Conservation (phyloP, 1,140 invertebrate genomes). For the Lordiphosa mommai region DNA sequence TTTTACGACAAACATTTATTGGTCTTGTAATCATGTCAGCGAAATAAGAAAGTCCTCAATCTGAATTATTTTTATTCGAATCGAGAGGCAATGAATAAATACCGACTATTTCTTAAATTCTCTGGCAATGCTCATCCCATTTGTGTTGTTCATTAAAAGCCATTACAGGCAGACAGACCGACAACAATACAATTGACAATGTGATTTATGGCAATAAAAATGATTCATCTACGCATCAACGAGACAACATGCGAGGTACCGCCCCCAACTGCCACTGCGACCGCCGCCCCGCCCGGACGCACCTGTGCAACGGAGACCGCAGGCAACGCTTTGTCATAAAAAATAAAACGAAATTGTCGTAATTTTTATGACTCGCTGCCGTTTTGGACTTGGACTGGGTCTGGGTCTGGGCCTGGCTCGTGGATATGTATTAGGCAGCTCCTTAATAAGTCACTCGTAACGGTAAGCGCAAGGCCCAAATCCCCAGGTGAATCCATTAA, state of each 20-base stretch:
- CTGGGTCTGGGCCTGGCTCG: slow-evolving; percentile 9
- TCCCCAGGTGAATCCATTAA: slow-evolving; percentile 25
- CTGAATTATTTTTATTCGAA: too few species aligned
- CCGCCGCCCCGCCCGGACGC: slow-evolving; percentile 24
- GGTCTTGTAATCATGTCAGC: too few species aligned
- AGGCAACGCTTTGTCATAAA: slow-evolving; percentile 63
- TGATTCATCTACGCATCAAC: slow-evolving; percentile 57
- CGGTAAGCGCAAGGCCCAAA: slow-evolving; percentile 43
- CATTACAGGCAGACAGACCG: slow-evolving; percentile 20
- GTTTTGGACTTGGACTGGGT: slow-evolving; percentile 16
- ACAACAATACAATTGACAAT: slow-evolving; percentile 61
- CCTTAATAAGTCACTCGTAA: slow-evolving; percentile 57
- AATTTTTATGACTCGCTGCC: slow-evolving; percentile 60
- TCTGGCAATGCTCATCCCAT: slow-evolving; percentile 25
- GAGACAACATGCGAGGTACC: slow-evolving; percentile 1
- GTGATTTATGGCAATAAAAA: slow-evolving; percentile 71
- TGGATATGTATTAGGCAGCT: slow-evolving; percentile 61
- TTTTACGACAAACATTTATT: too few species aligned
- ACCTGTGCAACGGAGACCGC: slow-evolving; percentile 51
- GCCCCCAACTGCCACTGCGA: neutral
- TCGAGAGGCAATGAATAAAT: neutral
- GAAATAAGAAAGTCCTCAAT: too few species aligned
- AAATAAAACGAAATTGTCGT: slow-evolving; percentile 73
- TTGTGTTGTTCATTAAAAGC: slow-evolving; percentile 10
- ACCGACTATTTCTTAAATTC: neutral